Evolutionary conservation across 2,113 vertebrate genomes (phyloP).

Genomic region (Recurvirostra avosetta): DNA sequence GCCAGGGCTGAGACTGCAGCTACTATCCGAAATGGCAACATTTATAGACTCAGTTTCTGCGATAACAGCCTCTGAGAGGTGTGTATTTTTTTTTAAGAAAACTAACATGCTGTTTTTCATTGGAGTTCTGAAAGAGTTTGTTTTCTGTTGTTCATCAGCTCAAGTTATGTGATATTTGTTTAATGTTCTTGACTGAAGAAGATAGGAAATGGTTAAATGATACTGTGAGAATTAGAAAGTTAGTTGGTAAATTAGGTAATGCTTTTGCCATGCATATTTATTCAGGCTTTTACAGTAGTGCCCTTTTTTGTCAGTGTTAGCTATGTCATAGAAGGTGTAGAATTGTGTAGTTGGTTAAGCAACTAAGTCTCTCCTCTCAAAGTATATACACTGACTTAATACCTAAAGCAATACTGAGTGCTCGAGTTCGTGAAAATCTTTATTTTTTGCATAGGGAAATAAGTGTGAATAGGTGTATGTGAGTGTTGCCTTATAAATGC

Average conservation of each 20-base stretch:
- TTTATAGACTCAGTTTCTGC: background rate
- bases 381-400: background rate
- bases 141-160: slow-evolving; percentile 30
- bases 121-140: background rate
- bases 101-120: background rate
- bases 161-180: slow-evolving; percentile 27
- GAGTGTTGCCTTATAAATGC: background rate
- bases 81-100: background rate
- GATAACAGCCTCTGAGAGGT: background rate
- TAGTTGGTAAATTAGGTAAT: slow-evolving; percentile 70
- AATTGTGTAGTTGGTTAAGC: background rate
- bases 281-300: background rate
- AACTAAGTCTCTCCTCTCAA: background rate
- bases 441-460: background rate
- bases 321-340: background rate
- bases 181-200: slow-evolving; percentile 66
- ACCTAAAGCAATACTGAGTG: background rate
- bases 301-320: background rate
- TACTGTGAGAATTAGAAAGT: slow-evolving; percentile 51
- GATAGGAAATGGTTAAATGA: slow-evolving; percentile 74
- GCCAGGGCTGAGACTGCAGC: background rate
- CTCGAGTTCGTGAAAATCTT: background rate
- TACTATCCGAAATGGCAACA: background rate
- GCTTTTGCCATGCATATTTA: slow-evolving; percentile 50
- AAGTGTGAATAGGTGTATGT: background rate